Evolutionary conservation across 1,140 invertebrate species (phyloP).

Genomic region (Drosophila subpulchrella): DNA sequence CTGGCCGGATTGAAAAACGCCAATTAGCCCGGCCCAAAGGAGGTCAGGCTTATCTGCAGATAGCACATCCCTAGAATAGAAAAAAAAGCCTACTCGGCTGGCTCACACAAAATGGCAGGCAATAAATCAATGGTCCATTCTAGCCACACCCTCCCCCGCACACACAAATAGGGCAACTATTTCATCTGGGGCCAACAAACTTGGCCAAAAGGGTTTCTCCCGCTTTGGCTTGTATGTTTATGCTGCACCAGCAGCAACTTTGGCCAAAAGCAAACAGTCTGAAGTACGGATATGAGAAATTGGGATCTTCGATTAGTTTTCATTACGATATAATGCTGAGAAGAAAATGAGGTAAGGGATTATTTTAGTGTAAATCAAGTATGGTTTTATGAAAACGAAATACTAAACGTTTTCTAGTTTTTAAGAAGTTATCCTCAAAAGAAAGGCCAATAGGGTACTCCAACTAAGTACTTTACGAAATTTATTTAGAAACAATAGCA

Average conservation of each 20-base stretch:
- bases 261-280: conserved; percentile 25
- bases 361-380: not conserved
- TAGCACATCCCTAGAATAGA: conserved; percentile 45
- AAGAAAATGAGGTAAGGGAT: not conserved
- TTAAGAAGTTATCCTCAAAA: no score
- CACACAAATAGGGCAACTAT: conserved; percentile 7
- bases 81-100: conserved; percentile 50
- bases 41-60: conserved; percentile 73
- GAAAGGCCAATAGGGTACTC: no score
- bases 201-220: conserved; percentile 16
- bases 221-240: conserved; percentile 31
- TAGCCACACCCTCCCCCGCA: conserved; percentile 2
- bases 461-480: not conserved
- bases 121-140: conserved; percentile 68
- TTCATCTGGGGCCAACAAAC: conserved; percentile 10
- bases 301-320: conserved; percentile 12
- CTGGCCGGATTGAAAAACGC: conserved; percentile 75
- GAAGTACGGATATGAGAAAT: not conserved
- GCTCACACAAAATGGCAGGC: conserved; percentile 59
- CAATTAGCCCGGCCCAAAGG: conserved; percentile 73
- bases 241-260: conserved; percentile 30
- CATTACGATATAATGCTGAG: not conserved
- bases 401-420: no score
- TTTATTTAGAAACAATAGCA: not conserved
- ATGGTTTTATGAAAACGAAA: no score